Evolutionary conservation across 2,797 vertebrate genomes (phyloP).

Genomic region (Huso huso): DNA sequence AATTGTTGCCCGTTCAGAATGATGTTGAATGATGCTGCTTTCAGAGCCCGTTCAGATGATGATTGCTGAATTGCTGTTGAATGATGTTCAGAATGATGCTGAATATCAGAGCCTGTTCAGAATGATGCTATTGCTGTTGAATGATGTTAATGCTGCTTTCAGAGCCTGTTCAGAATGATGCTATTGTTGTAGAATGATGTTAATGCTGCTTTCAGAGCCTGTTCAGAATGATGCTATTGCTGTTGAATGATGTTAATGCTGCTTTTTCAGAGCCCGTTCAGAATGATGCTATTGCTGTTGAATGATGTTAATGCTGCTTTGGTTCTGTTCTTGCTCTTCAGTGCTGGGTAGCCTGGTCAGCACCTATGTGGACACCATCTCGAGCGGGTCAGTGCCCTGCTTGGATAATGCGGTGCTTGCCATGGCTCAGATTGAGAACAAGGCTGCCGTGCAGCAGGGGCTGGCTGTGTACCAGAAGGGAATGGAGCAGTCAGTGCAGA

Average conservation of each 20-base stretch:
- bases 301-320: background rate
- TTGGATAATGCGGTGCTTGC: conserved; percentile 38
- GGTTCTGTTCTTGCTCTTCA: conserved; percentile 14
- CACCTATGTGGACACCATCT: conserved; percentile 40
- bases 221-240: no score
- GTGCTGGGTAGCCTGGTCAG: conserved; percentile 36
- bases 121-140: no score
- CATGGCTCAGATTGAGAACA: conserved; percentile 40
- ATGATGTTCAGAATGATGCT: no score
- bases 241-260: no score
- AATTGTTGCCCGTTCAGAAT: no score
- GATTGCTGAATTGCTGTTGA: conserved; percentile 4
- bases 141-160: no score
- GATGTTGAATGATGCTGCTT: conserved; percentile 2
- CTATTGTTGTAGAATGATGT: no score
- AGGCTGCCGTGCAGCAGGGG: conserved; percentile 27
- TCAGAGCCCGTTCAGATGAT: no score
- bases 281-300: background rate
- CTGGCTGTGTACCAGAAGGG: conserved; percentile 26
- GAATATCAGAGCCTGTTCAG: no score
- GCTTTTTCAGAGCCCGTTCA: no score
- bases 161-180: no score
- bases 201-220: no score
- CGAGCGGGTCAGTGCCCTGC: conserved; percentile 31
- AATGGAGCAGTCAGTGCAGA: conserved; percentile 31